Percentiles rank a stretch among this genome's conserved stretches.
phyloP scores from a whole-genome alignment of 2,888 invertebrate species.

The Drosophila prostipennis region DNA sequence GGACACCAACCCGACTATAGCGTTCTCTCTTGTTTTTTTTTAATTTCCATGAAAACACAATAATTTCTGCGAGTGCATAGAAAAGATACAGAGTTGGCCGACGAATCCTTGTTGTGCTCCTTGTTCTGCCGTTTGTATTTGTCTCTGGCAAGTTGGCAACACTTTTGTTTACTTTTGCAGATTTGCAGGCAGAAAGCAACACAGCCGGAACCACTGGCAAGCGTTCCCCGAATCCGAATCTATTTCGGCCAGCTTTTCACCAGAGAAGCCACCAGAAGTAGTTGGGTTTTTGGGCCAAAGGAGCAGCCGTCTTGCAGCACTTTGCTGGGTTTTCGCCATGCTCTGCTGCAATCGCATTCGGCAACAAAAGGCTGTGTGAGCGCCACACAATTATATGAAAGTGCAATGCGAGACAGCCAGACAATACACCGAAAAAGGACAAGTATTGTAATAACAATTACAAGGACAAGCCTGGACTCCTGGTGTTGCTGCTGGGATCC shows the following conservation, averaged over 20 bases:
- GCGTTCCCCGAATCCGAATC: conserved; percentile 34
- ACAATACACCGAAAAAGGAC: conserved; percentile 64
- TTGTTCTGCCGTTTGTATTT: conserved; percentile 57
- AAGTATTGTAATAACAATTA: conserved; percentile 77
- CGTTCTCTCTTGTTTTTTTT: too few species aligned
- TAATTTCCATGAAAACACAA: too few species aligned
- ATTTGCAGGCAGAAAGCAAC: conserved; percentile 54
- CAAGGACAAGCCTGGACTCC: conserved; percentile 49
- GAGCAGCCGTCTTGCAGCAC: conserved; percentile 13
- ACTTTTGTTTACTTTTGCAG: conserved; percentile 79
- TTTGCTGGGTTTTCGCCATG: conserved; percentile 58
- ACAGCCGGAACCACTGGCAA: conserved; percentile 14
- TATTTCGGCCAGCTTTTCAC: conserved; percentile 3
- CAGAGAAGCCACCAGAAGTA: conserved; percentile 2
- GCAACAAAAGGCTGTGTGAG: conserved; percentile 43
- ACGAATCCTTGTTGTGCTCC: conserved; percentile 41
- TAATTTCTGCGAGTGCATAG: not conserved
- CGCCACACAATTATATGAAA: conserved; percentile 76
- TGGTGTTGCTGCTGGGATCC: not conserved
- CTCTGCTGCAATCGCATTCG: conserved; percentile 45
- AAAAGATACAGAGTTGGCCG: conserved; percentile 32
- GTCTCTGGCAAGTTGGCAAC: conserved; percentile 72
- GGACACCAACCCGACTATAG: too few species aligned
- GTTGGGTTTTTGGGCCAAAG: conserved; percentile 5
- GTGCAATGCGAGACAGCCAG: conserved; percentile 64